Evolutionary conservation across 2,888 invertebrate species (phyloP), one percentile per base, ranked within the genome.

Genomic region (Xestia xanthographa): DNA sequence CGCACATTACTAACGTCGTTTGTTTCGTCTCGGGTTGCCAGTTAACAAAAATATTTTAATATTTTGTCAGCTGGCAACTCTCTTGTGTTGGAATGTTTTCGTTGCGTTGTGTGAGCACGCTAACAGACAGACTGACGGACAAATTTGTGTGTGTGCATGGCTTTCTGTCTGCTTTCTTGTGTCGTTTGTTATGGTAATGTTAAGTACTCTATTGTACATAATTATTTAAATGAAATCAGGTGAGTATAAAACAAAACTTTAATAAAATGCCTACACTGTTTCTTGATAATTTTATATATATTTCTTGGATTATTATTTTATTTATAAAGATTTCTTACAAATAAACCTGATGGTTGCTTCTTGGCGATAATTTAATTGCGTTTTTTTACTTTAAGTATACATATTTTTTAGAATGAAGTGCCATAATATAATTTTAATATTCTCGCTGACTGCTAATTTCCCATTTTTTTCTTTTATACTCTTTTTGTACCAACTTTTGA

Each of bases 1-100:
- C 63, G 85, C 86, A 86, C 87, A 79, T 72, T 70, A 87, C 83
- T 88, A 87, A 87, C 80, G 75, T 66, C 45, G 43, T 79, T 77
- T 68, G n/a, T 84, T 81, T 78, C 56, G 72, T 74, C 75, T 68
- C 8, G 65, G 50, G 77, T 77, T 88, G 81, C 78, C 77, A 80
- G 76, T 66, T 11, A 26, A 71, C 68, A 75, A 71, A 60, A 69
- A 66, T 53, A 65, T 72, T 65, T 79, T 73, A 67, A 66, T 48
- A 66, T 70, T 68, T 84, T 80, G 72, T 87, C 26, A 29, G 45
- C 66, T 86, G 80, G 78, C 76, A 82, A 85, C 63, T 53, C 56
- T 26, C 63, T 41, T 63, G 65, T 72, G 77, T 83, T 81, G 69
- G 76, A 80, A 84, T 85, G 80, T 82, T 78, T 84, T 45, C 17